Evolutionary conservation across 1,140 invertebrate species (phyloP).

Genomic region (Bombus cullumanus): DNA sequence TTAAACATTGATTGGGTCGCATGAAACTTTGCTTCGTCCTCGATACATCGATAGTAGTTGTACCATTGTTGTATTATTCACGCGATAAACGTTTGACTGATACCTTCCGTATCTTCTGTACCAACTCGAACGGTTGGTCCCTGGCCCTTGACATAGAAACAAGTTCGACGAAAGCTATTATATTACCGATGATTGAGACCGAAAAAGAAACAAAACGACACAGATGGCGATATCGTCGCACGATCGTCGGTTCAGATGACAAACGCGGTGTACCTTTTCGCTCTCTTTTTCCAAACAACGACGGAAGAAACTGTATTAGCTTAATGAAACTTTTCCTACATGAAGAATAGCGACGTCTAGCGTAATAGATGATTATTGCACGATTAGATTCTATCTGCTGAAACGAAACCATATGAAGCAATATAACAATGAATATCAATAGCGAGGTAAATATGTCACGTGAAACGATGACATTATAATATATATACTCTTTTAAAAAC

Average conservation of each 20-base stretch:
- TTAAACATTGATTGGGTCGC: constrained; percentile 13
- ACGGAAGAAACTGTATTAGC: background rate
- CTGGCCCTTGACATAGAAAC: constrained; percentile 25
- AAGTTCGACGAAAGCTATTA: background rate
- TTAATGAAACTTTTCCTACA: background rate
- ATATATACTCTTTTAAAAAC: background rate
- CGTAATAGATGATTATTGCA: background rate
- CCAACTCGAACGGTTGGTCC: background rate
- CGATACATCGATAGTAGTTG: constrained; percentile 12
- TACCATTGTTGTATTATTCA: constrained; percentile 33
- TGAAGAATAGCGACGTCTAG: background rate
- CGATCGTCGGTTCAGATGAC: background rate
- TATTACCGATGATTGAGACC: background rate
- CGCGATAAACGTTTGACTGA: background rate
- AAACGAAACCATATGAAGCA: background rate
- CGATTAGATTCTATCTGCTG: constrained; percentile 14
- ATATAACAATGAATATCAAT: background rate
- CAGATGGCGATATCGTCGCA: background rate
- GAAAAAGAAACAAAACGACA: background rate
- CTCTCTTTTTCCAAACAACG: background rate
- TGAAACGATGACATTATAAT: background rate
- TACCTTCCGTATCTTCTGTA: constrained; percentile 10
- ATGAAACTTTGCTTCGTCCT: constrained; percentile 31
- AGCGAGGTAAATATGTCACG: background rate
- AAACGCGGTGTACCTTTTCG: too few species aligned